Conservation (phyloP, 2,888 invertebrate species). For the Barypeithes pellucidus region DNA sequence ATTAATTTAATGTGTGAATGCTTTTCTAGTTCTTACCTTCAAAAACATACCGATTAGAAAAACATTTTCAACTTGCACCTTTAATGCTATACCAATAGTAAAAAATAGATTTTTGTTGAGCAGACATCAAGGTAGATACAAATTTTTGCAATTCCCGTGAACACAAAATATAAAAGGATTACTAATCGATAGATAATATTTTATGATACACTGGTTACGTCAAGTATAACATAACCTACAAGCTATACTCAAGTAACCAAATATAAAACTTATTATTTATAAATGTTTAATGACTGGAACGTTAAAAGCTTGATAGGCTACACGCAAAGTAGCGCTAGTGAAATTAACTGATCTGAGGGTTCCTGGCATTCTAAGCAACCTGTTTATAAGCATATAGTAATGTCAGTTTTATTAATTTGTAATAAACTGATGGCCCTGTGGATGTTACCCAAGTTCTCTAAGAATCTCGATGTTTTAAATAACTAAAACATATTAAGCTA, state of each 20-base stretch:
- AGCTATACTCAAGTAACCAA: constrained; percentile 2
- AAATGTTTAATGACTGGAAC: not conserved
- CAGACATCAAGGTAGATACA: constrained; percentile 54
- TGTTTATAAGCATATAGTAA: too few relatives aligned
- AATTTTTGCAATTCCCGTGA: constrained; percentile 38
- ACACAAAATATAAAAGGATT: not conserved
- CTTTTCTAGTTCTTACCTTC: constrained; percentile 45
- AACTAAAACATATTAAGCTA: too few relatives aligned
- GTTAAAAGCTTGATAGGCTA: too few relatives aligned
- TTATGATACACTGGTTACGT: not conserved
- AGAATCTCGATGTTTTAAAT: too few relatives aligned
- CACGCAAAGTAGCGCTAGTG: too few relatives aligned
- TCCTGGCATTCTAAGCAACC: too few relatives aligned
- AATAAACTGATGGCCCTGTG: too few relatives aligned
- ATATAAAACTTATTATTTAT: not conserved
- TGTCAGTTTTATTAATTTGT: too few relatives aligned
- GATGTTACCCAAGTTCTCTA: too few relatives aligned
- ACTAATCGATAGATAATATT: not conserved
- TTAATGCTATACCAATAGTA: constrained; percentile 20
- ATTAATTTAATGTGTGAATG: not conserved
- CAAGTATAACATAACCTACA: not conserved
- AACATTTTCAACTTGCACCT: constrained; percentile 12
- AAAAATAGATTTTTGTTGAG: constrained; percentile 42
- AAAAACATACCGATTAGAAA: constrained; percentile 9
- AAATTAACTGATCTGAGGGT: too few relatives aligned